phyloP scores from a whole-genome alignment of 2,797 vertebrate genomes.

The Rhyacichthys aspro region DNA sequence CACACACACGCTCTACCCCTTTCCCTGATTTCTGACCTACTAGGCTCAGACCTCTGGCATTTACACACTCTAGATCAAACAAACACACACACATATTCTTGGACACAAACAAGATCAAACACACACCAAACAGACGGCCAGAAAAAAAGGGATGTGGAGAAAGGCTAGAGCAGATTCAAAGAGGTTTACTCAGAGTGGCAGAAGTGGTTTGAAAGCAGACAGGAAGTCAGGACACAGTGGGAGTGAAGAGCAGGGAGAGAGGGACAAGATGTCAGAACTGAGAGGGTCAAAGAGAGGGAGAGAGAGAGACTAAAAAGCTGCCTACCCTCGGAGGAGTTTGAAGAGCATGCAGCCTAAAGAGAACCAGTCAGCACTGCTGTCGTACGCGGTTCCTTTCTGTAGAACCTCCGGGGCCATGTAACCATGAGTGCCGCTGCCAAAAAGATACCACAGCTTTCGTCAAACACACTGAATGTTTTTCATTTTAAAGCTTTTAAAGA shows the following conservation, averaged over 20 bases:
- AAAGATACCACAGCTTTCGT: constrained; percentile 9
- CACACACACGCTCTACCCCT: constrained; percentile 19
- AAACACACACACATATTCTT: constrained; percentile 18
- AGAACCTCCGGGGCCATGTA: constrained; percentile 99
- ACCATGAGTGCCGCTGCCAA: constrained; percentile 91
- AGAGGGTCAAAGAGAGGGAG: constrained; percentile 1
- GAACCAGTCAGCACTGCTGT: constrained; percentile 99
- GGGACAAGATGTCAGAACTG: constrained; percentile 8
- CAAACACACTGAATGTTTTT: constrained; percentile 10
- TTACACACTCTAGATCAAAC: constrained; percentile 77
- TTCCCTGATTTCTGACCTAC: constrained; percentile 68
- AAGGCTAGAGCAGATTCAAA: constrained; percentile 22
- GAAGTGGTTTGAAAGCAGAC: constrained; percentile 27
- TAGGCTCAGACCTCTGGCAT: constrained; percentile 76
- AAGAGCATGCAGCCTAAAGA: constrained; percentile 98
- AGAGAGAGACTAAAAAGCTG: neutral
- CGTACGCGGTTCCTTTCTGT: constrained; percentile 96
- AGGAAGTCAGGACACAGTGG: constrained; percentile 25
- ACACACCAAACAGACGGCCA: constrained; percentile 29
- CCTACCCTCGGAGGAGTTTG: constrained; percentile 96
- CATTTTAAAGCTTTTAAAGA: neutral
- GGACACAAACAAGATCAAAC: constrained; percentile 54
- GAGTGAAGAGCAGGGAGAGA: constrained; percentile 5
- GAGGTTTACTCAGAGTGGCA: constrained; percentile 13
- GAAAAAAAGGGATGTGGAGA: constrained; percentile 11